Evolutionary conservation across 92 coral and sea anemone species (phyloP), one percentile per base, ranked within the genome.

Genomic region (Montipora capitata): DNA sequence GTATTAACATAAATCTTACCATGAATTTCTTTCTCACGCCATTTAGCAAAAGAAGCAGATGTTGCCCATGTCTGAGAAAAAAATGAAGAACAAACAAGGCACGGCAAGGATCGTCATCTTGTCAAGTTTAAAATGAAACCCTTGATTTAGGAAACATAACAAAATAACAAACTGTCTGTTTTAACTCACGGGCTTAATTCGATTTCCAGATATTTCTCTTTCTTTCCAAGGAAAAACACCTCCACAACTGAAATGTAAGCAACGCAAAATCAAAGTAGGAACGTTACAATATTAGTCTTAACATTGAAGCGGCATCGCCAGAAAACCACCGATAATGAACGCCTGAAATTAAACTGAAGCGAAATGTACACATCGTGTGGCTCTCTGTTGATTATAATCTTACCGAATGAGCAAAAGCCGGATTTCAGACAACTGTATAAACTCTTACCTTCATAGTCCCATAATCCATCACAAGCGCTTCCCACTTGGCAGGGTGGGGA

Each of bases 101-200:
- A 27, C 35, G 35, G 35, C 35, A 27, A 27, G 35, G 35, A 27
- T 27, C 35, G 35, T 27, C 1, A 27, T 27, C 35, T 27, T 27
- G 35, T 27, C 35, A 27, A 27, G 35, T 27, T 27, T 27, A 27
- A 27, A 27, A 27, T 14, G 5, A 12, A 59, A 3, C 3, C 2
- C 13, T 13, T 4, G 15, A 59, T 13, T n/a, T 5, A 59, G 65
- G 12, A 54, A 54, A 54, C 10, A 48, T 3, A 48, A 48, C 52
- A 48, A 48, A 10, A 10, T 48, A 48, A 48, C 6, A 5, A 48
- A 48, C 2, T 27, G 18, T 59, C 17, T 59, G 65, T 12, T 16
- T 52, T 2, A 52, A 96, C 99, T 98, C 79, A 98, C 99, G 99
- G 99, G 82, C 95, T 80, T 17, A 98, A 89, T 84, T 98, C 99